A percentile compares a stretch with the other conserved stretches of the same genome.
Evolutionary conservation across 2,113 vertebrate genomes (phyloP).

Genomic region (Telmatochromis brichardi): DNA sequence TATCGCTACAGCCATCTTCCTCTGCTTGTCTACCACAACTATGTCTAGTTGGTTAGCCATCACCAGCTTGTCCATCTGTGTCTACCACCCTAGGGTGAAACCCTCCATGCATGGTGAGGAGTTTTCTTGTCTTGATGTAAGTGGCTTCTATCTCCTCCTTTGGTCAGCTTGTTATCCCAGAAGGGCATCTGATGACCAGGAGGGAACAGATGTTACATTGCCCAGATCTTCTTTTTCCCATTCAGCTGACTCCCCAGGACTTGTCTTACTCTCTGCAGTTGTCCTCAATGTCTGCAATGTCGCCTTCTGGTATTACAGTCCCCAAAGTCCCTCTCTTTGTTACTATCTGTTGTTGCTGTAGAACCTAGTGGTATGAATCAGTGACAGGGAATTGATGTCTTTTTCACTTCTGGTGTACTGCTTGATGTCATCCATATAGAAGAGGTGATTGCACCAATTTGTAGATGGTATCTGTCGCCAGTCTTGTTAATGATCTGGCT

Average conservation of each 20-base stretch:
- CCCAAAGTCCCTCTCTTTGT: neutral
- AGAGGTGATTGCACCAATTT: neutral
- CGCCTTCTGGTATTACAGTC: neutral
- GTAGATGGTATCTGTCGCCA: rapidly evolving
- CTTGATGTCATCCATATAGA: neutral
- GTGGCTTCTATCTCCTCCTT: neutral
- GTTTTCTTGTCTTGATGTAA: neutral
- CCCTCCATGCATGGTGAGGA: neutral
- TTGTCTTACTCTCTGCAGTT: rapidly evolving
- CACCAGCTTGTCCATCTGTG: neutral
- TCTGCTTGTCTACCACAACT: neutral
- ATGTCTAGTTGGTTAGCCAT: neutral
- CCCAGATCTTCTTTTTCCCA: rapidly evolving
- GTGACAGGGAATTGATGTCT: neutral
- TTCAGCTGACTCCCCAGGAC: neutral
- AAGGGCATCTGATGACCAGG: neutral
- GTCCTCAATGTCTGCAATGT: neutral
- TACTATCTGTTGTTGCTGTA: neutral
- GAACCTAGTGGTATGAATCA: neutral
- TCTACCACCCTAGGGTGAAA: neutral
- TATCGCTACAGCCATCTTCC: neutral
- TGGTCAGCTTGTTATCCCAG: neutral
- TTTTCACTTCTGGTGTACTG: neutral
- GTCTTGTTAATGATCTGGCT: neutral
- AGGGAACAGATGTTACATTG: neutral